phyloP scores from a whole-genome alignment of 2,113 vertebrate species.

The Boleophthalmus pectinirostris region DNA sequence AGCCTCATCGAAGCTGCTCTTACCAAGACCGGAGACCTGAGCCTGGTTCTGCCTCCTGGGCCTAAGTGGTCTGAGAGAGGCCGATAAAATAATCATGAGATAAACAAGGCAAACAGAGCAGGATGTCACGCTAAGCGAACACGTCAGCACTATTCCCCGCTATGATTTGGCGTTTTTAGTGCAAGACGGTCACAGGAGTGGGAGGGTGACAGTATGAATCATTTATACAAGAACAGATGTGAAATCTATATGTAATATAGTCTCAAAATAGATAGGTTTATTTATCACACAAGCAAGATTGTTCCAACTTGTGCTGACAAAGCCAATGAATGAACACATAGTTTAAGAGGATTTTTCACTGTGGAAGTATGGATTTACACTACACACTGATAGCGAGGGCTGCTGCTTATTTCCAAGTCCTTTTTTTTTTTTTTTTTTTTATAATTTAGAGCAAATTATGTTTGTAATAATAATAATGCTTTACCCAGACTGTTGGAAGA shows the following conservation, averaged over 20 bases:
- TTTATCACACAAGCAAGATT: background rate
- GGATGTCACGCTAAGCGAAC: constrained; percentile 14
- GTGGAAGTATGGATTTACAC: too few relatives aligned
- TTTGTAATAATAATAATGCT: too few relatives aligned
- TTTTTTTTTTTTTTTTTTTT: too few relatives aligned
- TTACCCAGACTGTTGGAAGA: too few relatives aligned
- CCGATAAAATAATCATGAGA: constrained; percentile 71
- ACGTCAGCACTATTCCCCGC: background rate
- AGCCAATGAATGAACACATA: background rate
- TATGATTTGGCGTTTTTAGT: background rate
- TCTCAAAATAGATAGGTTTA: background rate
- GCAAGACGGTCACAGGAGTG: background rate
- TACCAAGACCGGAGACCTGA: constrained; percentile 22
- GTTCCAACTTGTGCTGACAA: background rate
- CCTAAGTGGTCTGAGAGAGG: constrained; percentile 63
- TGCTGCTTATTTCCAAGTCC: too few relatives aligned
- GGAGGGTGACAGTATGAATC: background rate
- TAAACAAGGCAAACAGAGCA: constrained; percentile 48
- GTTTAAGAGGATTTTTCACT: too few relatives aligned
- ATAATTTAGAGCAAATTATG: too few relatives aligned
- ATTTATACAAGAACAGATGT: background rate
- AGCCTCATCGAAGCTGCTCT: constrained; percentile 24
- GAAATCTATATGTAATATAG: background rate
- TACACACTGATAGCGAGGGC: too few relatives aligned
- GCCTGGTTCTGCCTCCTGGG: constrained; percentile 57